These are phyloP conservation scores for Blastobasis adustella DNA, from an alignment of 2,888 invertebrate genomes.

Conservation along the genomic window DNA sequence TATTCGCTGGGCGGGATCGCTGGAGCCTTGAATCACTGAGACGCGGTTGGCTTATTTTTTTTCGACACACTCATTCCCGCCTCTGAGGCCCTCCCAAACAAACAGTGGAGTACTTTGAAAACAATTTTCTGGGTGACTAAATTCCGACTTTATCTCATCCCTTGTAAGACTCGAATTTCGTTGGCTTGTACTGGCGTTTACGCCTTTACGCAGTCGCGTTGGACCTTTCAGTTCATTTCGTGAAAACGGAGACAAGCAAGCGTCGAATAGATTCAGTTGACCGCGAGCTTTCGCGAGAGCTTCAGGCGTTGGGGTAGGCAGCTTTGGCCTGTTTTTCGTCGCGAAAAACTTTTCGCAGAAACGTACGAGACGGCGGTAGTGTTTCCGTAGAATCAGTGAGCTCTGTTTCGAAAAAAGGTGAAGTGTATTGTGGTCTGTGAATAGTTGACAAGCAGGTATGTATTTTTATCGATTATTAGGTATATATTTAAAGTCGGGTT, in stretches of 20 bases:
- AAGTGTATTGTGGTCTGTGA: too few species aligned
- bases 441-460: too few species aligned
- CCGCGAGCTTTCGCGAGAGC: conserved; percentile 66
- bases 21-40: conserved; percentile 68
- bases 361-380: neutral
- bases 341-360: conserved; percentile 54
- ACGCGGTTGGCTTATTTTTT: conserved; percentile 75
- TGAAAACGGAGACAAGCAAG: conserved; percentile 61
- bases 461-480: too few species aligned
- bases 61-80: conserved; percentile 72
- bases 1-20: conserved; percentile 63
- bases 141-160: conserved; percentile 3
- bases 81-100: conserved; percentile 74
- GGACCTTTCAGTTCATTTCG: conserved; percentile 66
- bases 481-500: too few species aligned
- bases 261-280: conserved; percentile 57
- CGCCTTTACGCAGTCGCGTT: conserved; percentile 26
- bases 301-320: conserved; percentile 26
- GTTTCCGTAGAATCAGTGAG: too few species aligned
- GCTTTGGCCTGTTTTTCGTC: conserved; percentile 14
- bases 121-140: conserved; percentile 34
- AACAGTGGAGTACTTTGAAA: conserved; percentile 69
- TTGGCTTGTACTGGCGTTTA: conserved; percentile 19
- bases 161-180: conserved; percentile 12
- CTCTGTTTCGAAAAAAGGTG: too few species aligned